Percentiles rank a stretch among this genome's conserved stretches.
phyloP scores from a whole-genome alignment of 2,888 invertebrate genomes.

The Amphipoea oculea region DNA sequence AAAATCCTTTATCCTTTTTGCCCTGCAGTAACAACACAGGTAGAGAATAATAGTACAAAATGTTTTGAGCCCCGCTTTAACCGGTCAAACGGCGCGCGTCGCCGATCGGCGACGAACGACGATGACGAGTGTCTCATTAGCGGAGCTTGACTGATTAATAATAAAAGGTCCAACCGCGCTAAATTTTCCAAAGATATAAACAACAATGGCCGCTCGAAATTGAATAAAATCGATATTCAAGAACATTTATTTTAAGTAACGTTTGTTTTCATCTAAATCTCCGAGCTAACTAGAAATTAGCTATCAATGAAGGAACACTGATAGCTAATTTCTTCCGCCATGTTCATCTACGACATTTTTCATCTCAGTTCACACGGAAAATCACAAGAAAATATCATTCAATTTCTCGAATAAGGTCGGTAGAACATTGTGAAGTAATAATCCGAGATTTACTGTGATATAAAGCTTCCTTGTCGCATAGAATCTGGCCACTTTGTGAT shows the following conservation, averaged over 20 bases:
- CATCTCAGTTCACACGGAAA: slow-evolving; percentile 24
- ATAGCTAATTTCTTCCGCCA: slow-evolving; percentile 8
- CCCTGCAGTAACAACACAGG: neutral
- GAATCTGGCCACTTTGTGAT: slow-evolving; percentile 65
- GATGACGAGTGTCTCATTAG: too few relatives aligned
- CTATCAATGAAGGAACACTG: neutral
- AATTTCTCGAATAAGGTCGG: slow-evolving; percentile 24
- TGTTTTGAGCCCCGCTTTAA: neutral
- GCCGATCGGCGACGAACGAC: too few relatives aligned
- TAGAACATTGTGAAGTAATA: slow-evolving; percentile 21
- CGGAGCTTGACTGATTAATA: too few relatives aligned
- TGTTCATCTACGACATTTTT: neutral
- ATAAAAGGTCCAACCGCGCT: too few relatives aligned
- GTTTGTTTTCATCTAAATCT: too few relatives aligned
- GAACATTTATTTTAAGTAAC: too few relatives aligned
- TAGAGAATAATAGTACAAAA: neutral
- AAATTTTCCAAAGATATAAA: too few relatives aligned
- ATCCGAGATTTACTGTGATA: slow-evolving; percentile 42
- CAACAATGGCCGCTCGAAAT: too few relatives aligned
- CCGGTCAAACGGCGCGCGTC: too few relatives aligned
- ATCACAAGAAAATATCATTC: slow-evolving; percentile 23
- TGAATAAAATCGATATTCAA: too few relatives aligned
- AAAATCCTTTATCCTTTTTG: too few relatives aligned
- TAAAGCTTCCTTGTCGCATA: slow-evolving; percentile 21
- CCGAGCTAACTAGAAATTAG: too few relatives aligned